Base-by-base conservation (phyloP, 2,113 vertebrate genomes). In the Datnioides undecimradiatus region DNA sequence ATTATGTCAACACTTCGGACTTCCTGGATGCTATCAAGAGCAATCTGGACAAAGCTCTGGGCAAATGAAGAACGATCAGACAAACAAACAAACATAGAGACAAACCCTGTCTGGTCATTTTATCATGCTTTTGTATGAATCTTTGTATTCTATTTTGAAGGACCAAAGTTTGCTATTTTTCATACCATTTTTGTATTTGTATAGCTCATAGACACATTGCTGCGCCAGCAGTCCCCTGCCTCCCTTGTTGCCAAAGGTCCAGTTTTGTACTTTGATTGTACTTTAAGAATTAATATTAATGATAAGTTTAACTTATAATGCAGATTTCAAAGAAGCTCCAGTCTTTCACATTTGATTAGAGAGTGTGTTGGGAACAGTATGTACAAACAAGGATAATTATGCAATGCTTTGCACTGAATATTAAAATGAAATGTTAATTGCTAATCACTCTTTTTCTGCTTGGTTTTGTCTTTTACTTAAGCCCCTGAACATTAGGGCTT, bases 1-100 rank as follows among this genome's bases (percentile, higher is more conserved):
- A 99, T 85, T 99, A 95, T 27, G 93, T 99, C 87, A 99, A 98
- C 94, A 99, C 98, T 1, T 93, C 94, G 0, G 97, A 99, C 93
- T 99, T 99, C 93, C 90, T 99, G 60, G 97, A 98, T 6, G 92
- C 96, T 70, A 99, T 99, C 87, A 97, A 94, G 94, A 96, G 84
- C 88, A 98, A 98, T 87, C 92, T 99, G 85, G 95, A 98, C 90
- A 97, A 95, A 88, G 94, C 96, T 51, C 93, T 99, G 85, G 93
- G 95, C 86, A 97, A 96, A 88, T 93, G 94, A 94, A 94, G 88
- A 85, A 10, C 9, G 19, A 45, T 36, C 6, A 17, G 34, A 38
- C n/a, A 10, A 1, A 46, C 19, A 25, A 57, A 14, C 17, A 14
- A 48, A 27, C 1, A 21, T 13, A 31, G 9, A 64, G 17, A 38